Base-by-base conservation (phyloP, 2,888 invertebrate species). In the Eristalis pertinax region DNA sequence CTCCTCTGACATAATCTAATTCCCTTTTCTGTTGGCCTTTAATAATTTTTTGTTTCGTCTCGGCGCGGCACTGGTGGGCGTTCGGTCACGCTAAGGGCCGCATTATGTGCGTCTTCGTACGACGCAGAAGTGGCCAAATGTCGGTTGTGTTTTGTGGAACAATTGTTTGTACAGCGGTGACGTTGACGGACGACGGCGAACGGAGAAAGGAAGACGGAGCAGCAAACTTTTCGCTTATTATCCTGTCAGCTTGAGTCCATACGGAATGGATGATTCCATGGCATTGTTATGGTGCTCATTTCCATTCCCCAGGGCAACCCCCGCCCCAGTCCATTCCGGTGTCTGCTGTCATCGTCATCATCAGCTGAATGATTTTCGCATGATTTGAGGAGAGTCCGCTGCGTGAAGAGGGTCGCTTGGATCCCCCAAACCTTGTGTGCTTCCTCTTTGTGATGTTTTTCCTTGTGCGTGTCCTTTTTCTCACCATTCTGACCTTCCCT, bases 171-270 rank as follows among this genome's bases (percentile, higher is more conserved):
- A 63, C 63, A 60, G 41, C 29, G 56, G 29, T 68, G 43, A 74
- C 43, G 68, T 69, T 10, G 32, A 32, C 32, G 32, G 32, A 32
- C 32, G 32, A 32, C 5, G 32, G 32, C 32, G 32, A 5, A 32
- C 32, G 32, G 7, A 3, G 32, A 5, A 32, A 8, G 32, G 32
- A 32, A 8, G 50, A 19, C 50, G 50, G 73, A 70, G 35, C 64
- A 67, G 70, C 67, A 85, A 77, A 68, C 68, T 69, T 81, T 74
- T 76, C 29, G 64, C 56, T 85, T 85, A 85, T 73, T 76, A 73
- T 81, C 69, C 72, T 72, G 76, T 73, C 76, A 72, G 65, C 50
- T 50, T 8, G 50, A 50, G 50, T 50, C 70, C 62, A 72, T 72
- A 81, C 11, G 38, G 32, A 81, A 72, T 67, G 56, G 76, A 84